These are phyloP conservation scores for Oscheius myriophilus DNA, from an alignment of 2,888 invertebrate genomes.

Conservation along the genomic window DNA sequence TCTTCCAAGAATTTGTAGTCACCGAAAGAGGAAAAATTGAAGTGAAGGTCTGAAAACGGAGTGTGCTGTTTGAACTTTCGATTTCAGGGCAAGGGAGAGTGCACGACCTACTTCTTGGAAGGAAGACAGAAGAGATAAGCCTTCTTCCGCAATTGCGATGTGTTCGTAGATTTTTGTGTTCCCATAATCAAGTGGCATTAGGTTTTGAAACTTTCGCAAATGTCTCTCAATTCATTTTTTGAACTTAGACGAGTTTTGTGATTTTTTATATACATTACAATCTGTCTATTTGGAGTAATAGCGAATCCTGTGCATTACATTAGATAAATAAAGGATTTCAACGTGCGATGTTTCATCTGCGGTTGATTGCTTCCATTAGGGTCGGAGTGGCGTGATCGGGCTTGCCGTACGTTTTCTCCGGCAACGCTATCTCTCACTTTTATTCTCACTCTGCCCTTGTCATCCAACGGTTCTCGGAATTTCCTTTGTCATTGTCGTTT, in stretches of 20 bases:
- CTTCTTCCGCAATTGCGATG: background rate
- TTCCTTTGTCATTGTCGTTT: too few species aligned
- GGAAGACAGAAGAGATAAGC: constrained; percentile 40
- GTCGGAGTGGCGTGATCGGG: constrained; percentile 22
- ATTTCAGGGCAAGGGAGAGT: constrained; percentile 68
- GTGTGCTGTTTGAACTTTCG: background rate
- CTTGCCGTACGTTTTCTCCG: constrained; percentile 15
- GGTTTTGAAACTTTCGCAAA: too few species aligned
- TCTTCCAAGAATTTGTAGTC: constrained; percentile 64
- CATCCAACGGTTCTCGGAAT: background rate
- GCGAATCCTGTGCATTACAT: too few species aligned
- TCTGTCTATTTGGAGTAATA: too few species aligned
- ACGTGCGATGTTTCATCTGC: background rate
- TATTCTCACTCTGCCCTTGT: constrained; percentile 13
- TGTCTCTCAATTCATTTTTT: too few species aligned
- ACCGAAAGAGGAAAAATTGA: constrained; percentile 67
- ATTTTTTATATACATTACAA: too few species aligned
- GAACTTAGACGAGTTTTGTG: too few species aligned
- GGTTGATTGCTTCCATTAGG: background rate
- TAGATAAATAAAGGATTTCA: background rate
- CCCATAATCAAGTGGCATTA: too few species aligned
- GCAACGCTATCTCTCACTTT: background rate
- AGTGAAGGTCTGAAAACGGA: constrained; percentile 53
- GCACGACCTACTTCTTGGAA: constrained; percentile 64
- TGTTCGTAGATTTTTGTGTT: too few species aligned